These are phyloP conservation scores for Phalera bucephala DNA, from an alignment of 2,888 invertebrate species.

Conservation along the genomic window DNA sequence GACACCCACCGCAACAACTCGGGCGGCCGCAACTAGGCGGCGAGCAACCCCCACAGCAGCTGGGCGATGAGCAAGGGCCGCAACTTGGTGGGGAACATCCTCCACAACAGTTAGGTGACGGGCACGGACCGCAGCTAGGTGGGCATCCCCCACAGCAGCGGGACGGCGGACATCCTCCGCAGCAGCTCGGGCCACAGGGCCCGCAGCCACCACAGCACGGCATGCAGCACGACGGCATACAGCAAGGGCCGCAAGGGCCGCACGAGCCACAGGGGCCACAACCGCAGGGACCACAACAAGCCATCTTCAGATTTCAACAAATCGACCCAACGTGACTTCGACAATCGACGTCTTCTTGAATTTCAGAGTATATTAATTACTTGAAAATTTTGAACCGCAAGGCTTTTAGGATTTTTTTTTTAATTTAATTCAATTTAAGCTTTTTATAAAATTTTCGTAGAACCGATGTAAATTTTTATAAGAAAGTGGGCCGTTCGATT, in stretches of 20 bases:
- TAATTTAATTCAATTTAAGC: constrained; percentile 23
- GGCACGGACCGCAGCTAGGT: constrained; percentile 17
- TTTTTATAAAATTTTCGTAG: constrained; percentile 33
- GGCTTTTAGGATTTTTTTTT: neutral
- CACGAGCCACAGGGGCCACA: constrained; percentile 12
- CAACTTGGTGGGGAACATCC: constrained; percentile 16
- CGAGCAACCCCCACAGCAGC: constrained; percentile 21
- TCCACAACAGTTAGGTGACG: constrained; percentile 7
- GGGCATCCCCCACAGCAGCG: constrained; percentile 12
- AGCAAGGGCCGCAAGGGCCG: constrained; percentile 6
- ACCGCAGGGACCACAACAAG: constrained; percentile 29
- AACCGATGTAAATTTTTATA: constrained; percentile 41
- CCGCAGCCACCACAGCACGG: constrained; percentile 8
- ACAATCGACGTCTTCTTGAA: constrained; percentile 11
- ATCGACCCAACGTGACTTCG: constrained; percentile 20
- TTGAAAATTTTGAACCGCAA: constrained; percentile 26
- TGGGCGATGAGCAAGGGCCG: constrained; percentile 25
- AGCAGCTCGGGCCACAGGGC: constrained; percentile 9
- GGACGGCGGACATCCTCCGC: constrained; percentile 4
- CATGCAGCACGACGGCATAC: neutral
- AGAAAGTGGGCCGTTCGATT: constrained; percentile 29
- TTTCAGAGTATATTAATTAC: constrained; percentile 19
- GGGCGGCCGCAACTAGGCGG: constrained; percentile 5
- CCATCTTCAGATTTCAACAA: constrained; percentile 18
- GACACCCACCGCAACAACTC: constrained; percentile 12